phyloP scores from a whole-genome alignment of 2,888 invertebrate species.

The Leptarthrus brevirostris region DNA sequence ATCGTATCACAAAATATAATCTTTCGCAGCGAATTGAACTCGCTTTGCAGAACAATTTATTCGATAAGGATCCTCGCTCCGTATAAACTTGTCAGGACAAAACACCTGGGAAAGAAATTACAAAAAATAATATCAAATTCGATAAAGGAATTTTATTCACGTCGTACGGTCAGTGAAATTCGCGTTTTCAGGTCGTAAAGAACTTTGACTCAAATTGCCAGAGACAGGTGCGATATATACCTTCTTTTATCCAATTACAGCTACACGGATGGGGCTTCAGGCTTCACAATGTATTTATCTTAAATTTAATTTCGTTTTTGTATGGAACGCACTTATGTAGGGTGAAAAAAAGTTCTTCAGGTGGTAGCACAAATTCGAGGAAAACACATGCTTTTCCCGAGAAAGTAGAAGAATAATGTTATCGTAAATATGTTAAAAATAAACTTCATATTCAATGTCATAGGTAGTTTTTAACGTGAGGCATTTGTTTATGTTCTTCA shows the following conservation, averaged over 20 bases:
- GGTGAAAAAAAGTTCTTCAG: neutral
- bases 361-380: neutral
- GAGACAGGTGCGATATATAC: constrained; percentile 7
- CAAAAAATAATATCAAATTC: neutral
- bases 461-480: neutral
- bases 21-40: constrained; percentile 28
- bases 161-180: constrained; percentile 18
- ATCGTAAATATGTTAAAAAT: neutral
- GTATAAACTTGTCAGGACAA: constrained; percentile 36
- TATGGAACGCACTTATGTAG: neutral
- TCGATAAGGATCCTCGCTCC: constrained; percentile 28
- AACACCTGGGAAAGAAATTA: constrained; percentile 15
- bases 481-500: neutral
- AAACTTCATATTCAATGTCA: neutral
- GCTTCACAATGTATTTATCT: constrained; percentile 14
- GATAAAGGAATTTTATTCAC: neutral
- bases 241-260: constrained; percentile 30
- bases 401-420: too few relatives aligned
- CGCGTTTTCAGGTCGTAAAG: constrained; percentile 30
- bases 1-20: constrained; percentile 6
- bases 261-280: constrained; percentile 31
- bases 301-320: neutral
- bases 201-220: constrained; percentile 16
- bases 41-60: constrained; percentile 24
- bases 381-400: neutral